Conservation (phyloP, 2,113 vertebrate species). For the Carollia perspicillata region DNA sequence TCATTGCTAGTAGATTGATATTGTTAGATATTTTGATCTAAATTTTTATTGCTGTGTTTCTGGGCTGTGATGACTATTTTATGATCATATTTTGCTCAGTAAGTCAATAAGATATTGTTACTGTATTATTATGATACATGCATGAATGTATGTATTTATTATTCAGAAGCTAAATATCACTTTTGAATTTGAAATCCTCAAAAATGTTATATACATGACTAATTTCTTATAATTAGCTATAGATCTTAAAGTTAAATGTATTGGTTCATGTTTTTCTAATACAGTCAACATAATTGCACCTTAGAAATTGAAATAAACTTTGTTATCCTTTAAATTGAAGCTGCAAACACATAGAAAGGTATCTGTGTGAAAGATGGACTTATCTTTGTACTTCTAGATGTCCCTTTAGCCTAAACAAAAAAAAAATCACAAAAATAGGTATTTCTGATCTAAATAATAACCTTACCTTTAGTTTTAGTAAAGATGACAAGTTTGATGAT, state of each 20-base stretch:
- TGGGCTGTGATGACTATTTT: slow-evolving; percentile 8
- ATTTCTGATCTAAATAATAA: slow-evolving; percentile 1
- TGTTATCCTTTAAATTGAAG: slow-evolving; percentile 8
- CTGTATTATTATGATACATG: background rate
- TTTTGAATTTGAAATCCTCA: slow-evolving; percentile 24
- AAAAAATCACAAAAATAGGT: background rate
- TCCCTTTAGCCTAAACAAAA: background rate
- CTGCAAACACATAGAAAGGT: background rate
- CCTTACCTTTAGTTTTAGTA: slow-evolving; percentile 14
- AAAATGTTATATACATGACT: background rate
- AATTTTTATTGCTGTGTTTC: background rate
- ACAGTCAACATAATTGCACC: background rate
- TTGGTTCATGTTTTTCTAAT: background rate
- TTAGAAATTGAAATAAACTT: background rate
- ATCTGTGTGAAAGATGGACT: background rate
- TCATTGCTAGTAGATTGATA: background rate
- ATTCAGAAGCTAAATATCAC: background rate
- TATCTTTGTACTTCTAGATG: background rate
- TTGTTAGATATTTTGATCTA: background rate
- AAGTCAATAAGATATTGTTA: background rate
- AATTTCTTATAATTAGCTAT: background rate
- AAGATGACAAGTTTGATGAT: background rate
- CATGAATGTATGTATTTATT: background rate
- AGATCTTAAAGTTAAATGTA: background rate
- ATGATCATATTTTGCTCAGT: background rate